These are phyloP conservation scores for Alaudala cheleensis DNA, from an alignment of 2,113 vertebrate genomes.

Conservation along the genomic window DNA sequence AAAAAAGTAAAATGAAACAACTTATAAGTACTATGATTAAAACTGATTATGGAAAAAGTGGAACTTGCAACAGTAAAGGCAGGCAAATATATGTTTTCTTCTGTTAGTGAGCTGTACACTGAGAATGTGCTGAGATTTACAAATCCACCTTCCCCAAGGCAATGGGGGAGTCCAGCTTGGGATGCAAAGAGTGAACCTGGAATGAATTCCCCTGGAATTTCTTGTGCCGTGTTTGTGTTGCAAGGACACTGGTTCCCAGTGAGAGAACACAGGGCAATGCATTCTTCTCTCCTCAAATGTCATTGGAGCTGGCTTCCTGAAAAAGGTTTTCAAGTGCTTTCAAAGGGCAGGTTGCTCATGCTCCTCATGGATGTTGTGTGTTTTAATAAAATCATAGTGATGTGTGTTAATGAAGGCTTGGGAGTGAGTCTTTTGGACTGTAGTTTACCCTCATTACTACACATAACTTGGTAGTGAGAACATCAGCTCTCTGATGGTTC, in stretches of 20 bases:
- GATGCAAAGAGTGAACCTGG: background rate
- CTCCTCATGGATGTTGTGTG: background rate
- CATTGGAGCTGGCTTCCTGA: background rate
- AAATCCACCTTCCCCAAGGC: background rate
- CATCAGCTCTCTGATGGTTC: background rate
- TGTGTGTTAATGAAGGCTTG: background rate
- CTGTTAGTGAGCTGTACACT: background rate
- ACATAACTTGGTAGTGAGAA: background rate
- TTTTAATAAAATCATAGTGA: background rate
- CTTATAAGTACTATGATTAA: conserved; percentile 23
- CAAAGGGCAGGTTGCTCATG: background rate
- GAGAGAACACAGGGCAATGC: background rate
- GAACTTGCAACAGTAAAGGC: background rate
- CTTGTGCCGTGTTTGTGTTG: background rate
- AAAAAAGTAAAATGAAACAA: conserved; percentile 2
- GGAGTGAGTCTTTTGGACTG: background rate
- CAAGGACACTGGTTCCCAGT: background rate
- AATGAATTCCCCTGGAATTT: background rate
- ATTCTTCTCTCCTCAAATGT: background rate
- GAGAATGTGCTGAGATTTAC: background rate
- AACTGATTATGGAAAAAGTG: background rate
- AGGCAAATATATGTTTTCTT: background rate
- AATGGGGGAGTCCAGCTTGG: background rate
- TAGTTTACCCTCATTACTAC: background rate
- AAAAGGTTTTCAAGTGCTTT: background rate